Percentiles rank a stretch among this genome's conserved stretches.
These are phyloP conservation scores for Hydrozoanthus gracilis DNA, from an alignment of 92 coral and sea anemone genomes.

Conservation along the genomic window DNA sequence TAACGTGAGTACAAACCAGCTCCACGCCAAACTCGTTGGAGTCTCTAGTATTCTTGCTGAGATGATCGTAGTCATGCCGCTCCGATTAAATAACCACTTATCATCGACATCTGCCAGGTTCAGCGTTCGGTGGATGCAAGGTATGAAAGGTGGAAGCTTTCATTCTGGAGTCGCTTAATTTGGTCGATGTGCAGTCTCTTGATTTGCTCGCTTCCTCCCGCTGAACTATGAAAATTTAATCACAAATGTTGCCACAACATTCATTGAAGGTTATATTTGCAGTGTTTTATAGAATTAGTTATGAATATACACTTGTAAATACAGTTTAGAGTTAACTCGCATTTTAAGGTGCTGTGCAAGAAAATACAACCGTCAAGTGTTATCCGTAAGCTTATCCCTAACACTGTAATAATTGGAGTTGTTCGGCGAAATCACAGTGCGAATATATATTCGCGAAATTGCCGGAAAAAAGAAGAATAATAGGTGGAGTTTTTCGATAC, in stretches of 20 bases:
- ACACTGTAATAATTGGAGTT: neutral
- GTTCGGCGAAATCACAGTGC: neutral
- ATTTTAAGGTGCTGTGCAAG: neutral
- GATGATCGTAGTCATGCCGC: neutral
- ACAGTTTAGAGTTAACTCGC: neutral
- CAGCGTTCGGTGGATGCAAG: neutral
- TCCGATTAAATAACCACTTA: neutral
- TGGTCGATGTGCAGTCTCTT: neutral
- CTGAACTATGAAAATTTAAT: slow-evolving; percentile 45
- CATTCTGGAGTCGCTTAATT: neutral
- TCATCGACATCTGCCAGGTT: neutral
- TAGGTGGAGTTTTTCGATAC: neutral
- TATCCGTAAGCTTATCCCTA: neutral
- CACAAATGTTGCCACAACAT: slow-evolving; percentile 44
- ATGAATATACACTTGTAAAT: neutral
- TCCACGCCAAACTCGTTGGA: neutral
- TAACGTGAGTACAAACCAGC: neutral
- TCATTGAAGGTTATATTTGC: neutral
- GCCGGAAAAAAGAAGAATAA: neutral
- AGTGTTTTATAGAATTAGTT: neutral
- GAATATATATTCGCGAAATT: neutral
- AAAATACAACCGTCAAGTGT: neutral
- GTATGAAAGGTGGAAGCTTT: neutral
- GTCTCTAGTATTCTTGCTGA: neutral
- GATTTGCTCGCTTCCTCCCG: slow-evolving; percentile 17